Evolutionary conservation across 2,797 vertebrate species (phyloP).

Genomic region (Sitta carolinensis): DNA sequence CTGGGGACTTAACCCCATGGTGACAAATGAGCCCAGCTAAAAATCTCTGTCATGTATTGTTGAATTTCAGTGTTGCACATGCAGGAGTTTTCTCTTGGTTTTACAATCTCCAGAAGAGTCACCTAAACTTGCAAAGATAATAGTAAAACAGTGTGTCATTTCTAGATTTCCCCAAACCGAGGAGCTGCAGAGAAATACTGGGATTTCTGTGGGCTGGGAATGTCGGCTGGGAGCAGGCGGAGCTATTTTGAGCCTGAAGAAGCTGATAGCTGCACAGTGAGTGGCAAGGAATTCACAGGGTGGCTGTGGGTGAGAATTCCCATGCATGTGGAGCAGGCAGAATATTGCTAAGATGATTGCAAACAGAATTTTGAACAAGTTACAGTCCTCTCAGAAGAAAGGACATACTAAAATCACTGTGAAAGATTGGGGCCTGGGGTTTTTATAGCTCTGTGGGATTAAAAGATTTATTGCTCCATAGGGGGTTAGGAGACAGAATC

Average conservation of each 20-base stretch:
- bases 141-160: background rate
- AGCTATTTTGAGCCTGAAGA: slow-evolving; percentile 29
- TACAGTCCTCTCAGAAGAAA: background rate
- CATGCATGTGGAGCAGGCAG: background rate
- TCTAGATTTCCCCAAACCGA: background rate
- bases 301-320: background rate
- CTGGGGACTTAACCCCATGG: background rate
- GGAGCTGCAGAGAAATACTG: background rate
- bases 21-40: background rate
- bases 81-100: background rate
- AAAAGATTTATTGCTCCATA: background rate
- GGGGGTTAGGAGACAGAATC: background rate
- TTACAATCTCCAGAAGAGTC: background rate
- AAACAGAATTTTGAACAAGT: background rate
- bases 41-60: background rate
- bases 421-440: rapidly evolving
- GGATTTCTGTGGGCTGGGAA: background rate
- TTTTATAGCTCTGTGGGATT: background rate
- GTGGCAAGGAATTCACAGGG: background rate
- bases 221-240: slow-evolving; percentile 25
- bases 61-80: background rate
- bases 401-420: background rate
- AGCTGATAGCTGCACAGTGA: background rate
- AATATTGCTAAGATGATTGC: background rate
- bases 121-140: background rate